phyloP scores from a whole-genome alignment of 2,797 vertebrate genomes.

The Xiphorhynchus erythropygius region DNA sequence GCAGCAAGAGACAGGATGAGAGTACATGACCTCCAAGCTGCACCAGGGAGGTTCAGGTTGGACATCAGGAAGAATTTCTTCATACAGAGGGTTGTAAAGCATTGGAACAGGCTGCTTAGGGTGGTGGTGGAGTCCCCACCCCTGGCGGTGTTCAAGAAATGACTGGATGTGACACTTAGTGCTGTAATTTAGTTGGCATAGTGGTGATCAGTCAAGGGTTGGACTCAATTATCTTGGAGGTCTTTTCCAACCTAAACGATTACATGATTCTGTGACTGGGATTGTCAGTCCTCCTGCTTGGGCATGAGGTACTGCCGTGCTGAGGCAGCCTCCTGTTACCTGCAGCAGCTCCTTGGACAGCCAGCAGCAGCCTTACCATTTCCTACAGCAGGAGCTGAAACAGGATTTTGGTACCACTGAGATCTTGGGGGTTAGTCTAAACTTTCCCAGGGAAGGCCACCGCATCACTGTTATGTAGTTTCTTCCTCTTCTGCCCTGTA shows the following conservation, averaged over 20 bases:
- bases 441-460: background rate
- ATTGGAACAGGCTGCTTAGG: background rate
- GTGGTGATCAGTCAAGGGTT: background rate
- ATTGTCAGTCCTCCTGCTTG: background rate
- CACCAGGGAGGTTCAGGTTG: background rate
- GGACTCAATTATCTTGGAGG: background rate
- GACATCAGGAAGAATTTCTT: background rate
- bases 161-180: background rate
- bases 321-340: background rate
- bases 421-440: background rate
- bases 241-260: background rate
- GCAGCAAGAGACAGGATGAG: background rate
- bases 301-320: background rate
- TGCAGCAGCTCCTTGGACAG: background rate
- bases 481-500: background rate
- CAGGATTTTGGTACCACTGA: background rate
- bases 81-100: background rate
- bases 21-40: background rate
- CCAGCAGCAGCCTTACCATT: background rate
- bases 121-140: background rate
- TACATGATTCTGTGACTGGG: background rate
- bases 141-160: background rate
- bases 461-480: background rate
- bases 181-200: background rate
- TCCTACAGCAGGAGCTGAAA: background rate